Conservation (phyloP, 2,888 invertebrate species). For the Drosophila tanythrix region DNA sequence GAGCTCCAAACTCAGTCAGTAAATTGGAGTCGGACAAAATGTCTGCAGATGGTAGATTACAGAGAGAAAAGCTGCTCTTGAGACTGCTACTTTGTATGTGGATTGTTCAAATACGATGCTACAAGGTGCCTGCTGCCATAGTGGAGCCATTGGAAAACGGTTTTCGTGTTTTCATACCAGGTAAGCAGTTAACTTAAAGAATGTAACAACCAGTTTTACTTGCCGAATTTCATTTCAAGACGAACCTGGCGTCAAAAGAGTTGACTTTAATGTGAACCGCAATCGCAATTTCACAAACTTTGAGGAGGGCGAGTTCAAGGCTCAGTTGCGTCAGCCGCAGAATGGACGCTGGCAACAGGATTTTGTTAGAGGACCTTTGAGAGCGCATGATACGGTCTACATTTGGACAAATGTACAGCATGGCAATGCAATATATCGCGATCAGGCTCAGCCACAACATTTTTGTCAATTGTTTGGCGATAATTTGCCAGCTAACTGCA, state of each 20-base stretch:
- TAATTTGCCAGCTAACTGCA: constrained; percentile 47
- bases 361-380: constrained; percentile 85
- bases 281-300: constrained; percentile 86
- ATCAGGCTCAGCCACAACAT: constrained; percentile 45
- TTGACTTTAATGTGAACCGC: constrained; percentile 88
- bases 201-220: not conserved
- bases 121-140: constrained; percentile 66
- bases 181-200: constrained; percentile 43
- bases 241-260: constrained; percentile 86
- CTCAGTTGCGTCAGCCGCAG: constrained; percentile 85
- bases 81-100: constrained; percentile 9
- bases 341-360: constrained; percentile 86
- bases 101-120: constrained; percentile 30
- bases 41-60: not conserved
- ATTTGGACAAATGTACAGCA: constrained; percentile 88
- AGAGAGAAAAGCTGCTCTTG: not conserved
- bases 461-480: constrained; percentile 56
- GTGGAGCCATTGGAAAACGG: constrained; percentile 67
- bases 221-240: constrained; percentile 81
- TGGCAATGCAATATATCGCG: constrained; percentile 85
- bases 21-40: not conserved
- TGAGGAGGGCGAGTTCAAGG: constrained; percentile 86
- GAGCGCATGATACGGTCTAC: constrained; percentile 86
- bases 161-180: constrained; percentile 80
- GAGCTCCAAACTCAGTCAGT: not conserved